Conservation (phyloP, 2,888 invertebrate species). For the Melolontha melolontha region DNA sequence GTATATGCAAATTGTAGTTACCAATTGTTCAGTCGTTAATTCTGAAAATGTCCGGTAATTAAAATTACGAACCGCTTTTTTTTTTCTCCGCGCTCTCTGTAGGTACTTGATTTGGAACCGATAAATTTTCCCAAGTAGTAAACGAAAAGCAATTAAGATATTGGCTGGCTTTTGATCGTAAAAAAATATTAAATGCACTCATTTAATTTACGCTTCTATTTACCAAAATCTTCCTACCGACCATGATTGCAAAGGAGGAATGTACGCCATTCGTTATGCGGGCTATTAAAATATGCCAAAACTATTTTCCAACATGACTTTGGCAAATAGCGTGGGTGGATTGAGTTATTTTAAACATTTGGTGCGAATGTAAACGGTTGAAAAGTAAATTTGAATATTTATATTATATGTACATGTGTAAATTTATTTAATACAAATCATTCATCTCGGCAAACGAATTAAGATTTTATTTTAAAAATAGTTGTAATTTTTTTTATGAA, state of each 20-base stretch:
- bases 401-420: neutral
- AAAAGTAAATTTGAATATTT: conserved; percentile 36
- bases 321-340: conserved; percentile 31
- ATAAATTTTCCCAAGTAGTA: neutral
- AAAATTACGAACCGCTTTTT: neutral
- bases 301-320: conserved; percentile 41
- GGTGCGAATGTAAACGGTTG: conserved; percentile 35
- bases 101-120: no score
- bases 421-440: conserved; percentile 3
- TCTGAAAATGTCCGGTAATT: neutral
- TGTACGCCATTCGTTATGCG: conserved; percentile 13
- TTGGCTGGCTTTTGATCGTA: no score
- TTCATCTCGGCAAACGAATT: neutral
- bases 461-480: neutral
- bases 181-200: neutral
- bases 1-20: neutral
- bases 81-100: no score
- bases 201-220: conserved; percentile 2
- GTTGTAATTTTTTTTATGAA: neutral
- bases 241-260: conserved; percentile 9
- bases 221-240: conserved; percentile 3
- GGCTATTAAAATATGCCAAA: conserved; percentile 41
- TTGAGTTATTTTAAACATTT: conserved; percentile 34
- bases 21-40: neutral
- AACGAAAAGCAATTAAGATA: no score